phyloP scores from a whole-genome alignment of 2,113 vertebrate species.

The Gasterosteus aculeatus region DNA sequence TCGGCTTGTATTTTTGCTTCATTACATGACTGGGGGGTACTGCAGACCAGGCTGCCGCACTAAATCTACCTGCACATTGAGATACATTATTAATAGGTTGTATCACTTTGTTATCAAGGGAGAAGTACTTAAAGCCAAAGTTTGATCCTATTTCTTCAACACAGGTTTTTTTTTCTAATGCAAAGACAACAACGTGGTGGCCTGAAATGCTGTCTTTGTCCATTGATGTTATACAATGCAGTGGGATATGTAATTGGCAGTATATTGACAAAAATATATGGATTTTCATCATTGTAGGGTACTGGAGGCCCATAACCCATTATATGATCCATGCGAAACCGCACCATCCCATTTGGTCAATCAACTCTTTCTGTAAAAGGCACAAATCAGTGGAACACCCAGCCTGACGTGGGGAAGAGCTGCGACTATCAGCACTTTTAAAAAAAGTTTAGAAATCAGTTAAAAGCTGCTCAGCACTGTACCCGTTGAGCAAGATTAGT shows the following conservation, averaged over 20 bases:
- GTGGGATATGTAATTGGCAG: background rate
- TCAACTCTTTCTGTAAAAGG: too few species aligned
- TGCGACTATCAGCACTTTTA: too few species aligned
- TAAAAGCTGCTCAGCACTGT: too few species aligned
- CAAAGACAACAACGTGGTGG: conserved; percentile 20
- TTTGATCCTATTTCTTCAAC: conserved; percentile 51
- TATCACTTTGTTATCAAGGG: conserved; percentile 56
- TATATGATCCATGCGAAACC: background rate
- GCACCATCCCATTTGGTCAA: too few species aligned
- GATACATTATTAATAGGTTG: conserved; percentile 25
- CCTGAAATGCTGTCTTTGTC: conserved; percentile 8
- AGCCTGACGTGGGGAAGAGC: too few species aligned
- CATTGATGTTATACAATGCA: background rate
- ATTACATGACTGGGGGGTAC: conserved; percentile 68
- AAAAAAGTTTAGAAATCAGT: too few species aligned
- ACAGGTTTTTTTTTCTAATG: conserved; percentile 39
- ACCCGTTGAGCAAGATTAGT: too few species aligned
- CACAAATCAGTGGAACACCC: too few species aligned
- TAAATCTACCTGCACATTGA: conserved; percentile 77
- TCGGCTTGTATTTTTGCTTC: conserved; percentile 73
- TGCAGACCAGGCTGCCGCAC: conserved; percentile 69
- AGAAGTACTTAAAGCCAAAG: conserved; percentile 52
- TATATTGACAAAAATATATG: background rate
- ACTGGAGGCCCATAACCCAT: too few species aligned
- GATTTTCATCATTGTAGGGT: too few species aligned